phyloP scores from a whole-genome alignment of 2,113 vertebrate species.

The Lathamus discolor region DNA sequence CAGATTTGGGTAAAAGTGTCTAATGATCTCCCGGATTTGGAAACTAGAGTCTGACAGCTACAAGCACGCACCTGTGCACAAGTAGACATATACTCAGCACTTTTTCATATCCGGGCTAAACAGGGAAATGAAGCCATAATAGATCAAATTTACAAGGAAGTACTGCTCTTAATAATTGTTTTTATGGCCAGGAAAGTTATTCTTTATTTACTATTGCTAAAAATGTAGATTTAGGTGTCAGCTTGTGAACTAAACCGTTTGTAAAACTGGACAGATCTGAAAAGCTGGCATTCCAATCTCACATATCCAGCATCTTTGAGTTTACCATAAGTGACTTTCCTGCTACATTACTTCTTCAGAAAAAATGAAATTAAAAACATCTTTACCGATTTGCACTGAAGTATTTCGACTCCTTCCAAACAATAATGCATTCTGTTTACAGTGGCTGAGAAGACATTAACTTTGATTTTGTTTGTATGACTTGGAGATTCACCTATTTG shows the following conservation, averaged over 20 bases:
- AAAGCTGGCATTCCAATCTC: not conserved
- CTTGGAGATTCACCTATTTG: conserved; percentile 13
- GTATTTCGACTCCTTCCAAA: conserved; percentile 1
- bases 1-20: not conserved
- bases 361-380: conserved; percentile 10
- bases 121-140: not conserved
- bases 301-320: not conserved
- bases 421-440: conserved; percentile 38
- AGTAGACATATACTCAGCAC: not conserved
- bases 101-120: not conserved
- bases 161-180: not conserved
- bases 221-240: not conserved
- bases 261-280: not conserved
- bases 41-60: not conserved
- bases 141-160: not conserved
- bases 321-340: not conserved
- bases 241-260: not conserved
- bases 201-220: not conserved
- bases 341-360: conserved; percentile 13
- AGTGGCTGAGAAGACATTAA: conserved; percentile 9
- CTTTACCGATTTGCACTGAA: conserved; percentile 21
- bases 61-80: not conserved
- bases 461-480: conserved; percentile 50
- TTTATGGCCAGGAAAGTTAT: not conserved
- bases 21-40: not conserved